A percentile compares a stretch with the other conserved stretches of the same genome.
phyloP scores from a whole-genome alignment of 2,888 invertebrate species.

The Carabus problematicus region DNA sequence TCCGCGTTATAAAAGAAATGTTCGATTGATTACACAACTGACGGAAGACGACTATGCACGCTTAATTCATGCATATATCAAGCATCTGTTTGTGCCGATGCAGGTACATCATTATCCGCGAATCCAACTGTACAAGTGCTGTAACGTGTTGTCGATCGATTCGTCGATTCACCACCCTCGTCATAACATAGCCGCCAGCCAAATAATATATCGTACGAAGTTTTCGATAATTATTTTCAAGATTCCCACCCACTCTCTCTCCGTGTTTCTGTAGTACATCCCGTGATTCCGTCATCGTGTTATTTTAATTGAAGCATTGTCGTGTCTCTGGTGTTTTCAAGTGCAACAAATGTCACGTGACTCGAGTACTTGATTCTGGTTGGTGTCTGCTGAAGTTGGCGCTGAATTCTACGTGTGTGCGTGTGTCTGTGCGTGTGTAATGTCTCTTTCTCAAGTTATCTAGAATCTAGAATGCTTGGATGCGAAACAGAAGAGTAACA shows the following conservation, averaged over 20 bases:
- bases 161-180: neutral
- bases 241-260: too few relatives aligned
- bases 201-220: neutral
- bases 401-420: too few relatives aligned
- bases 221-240: neutral
- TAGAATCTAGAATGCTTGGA: slow-evolving; percentile 5
- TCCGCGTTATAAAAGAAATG: too few relatives aligned
- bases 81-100: neutral
- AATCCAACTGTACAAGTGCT: neutral
- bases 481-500: slow-evolving; percentile 30
- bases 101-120: neutral
- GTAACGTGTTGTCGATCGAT: neutral
- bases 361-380: neutral
- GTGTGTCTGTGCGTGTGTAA: slow-evolving; percentile 10
- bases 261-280: neutral
- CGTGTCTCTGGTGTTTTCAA: neutral
- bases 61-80: too few relatives aligned
- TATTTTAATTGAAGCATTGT: slow-evolving; percentile 21
- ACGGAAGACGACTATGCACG: too few relatives aligned
- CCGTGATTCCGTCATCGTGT: neutral
- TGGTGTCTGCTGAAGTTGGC: neutral
- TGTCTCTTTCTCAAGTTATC: slow-evolving; percentile 16
- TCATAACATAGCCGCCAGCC: too few relatives aligned
- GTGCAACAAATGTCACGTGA: neutral
- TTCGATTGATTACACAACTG: too few relatives aligned